phyloP scores from a whole-genome alignment of 1,140 invertebrate genomes.

The Cydia splendana region DNA sequence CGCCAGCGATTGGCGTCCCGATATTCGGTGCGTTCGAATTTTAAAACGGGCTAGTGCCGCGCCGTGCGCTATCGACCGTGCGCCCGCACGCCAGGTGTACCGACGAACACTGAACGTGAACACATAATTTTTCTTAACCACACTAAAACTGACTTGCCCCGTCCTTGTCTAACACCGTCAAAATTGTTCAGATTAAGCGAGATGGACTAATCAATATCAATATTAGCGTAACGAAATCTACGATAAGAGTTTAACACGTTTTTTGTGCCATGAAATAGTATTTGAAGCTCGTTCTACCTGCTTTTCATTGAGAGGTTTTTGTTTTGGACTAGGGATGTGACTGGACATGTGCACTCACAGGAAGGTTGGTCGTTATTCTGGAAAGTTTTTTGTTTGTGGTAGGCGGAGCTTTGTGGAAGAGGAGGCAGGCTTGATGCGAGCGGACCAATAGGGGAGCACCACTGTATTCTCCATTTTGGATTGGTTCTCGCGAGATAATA shows the following conservation, averaged over 20 bases:
- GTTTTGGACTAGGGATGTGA: conserved; percentile 41
- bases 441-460: conserved; percentile 52
- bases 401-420: conserved; percentile 44
- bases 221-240: conserved; percentile 47
- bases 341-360: conserved; percentile 45
- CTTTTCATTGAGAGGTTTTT: conserved; percentile 37
- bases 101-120: conserved; percentile 62
- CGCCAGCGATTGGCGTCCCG: conserved; percentile 48
- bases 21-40: conserved; percentile 51
- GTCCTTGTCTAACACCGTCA: conserved; percentile 53
- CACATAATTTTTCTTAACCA: conserved; percentile 60
- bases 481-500: conserved; percentile 72
- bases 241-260: conserved; percentile 59
- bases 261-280: conserved; percentile 49
- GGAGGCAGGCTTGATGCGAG: conserved; percentile 35
- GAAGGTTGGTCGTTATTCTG: conserved; percentile 51
- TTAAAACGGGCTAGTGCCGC: conserved; percentile 47
- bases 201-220: conserved; percentile 48
- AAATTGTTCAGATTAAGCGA: conserved; percentile 39
- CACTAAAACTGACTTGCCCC: conserved; percentile 52
- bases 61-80: conserved; percentile 52
- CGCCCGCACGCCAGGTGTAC: conserved; percentile 64
- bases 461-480: conserved; percentile 50
- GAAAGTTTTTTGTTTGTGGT: conserved; percentile 45
- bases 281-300: conserved; percentile 13